phyloP scores from a whole-genome alignment of 2,113 vertebrate genomes.

The Spermophilus dauricus region DNA sequence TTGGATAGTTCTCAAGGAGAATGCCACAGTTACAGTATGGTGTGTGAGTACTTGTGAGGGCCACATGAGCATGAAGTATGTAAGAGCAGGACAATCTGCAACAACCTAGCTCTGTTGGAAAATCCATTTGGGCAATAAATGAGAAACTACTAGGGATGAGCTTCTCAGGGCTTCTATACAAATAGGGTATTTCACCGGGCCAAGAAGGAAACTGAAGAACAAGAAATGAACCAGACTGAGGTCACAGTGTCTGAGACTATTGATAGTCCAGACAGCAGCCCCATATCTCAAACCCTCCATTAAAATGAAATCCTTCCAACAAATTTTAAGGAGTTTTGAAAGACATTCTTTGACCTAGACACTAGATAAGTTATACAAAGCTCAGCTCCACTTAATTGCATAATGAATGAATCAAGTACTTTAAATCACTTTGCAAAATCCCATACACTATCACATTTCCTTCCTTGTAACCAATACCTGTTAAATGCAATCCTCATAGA shows the following conservation, averaged over 20 bases:
- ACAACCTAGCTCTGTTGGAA: background rate
- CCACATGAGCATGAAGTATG: background rate
- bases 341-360: constrained; percentile 81
- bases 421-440: constrained; percentile 81
- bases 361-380: constrained; percentile 73
- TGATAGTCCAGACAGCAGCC: constrained; percentile 33
- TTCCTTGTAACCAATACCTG: constrained; percentile 79
- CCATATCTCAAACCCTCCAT: constrained; percentile 10
- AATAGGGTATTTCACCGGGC: constrained; percentile 26
- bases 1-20: background rate
- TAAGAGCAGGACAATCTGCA: background rate
- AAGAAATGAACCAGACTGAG: constrained; percentile 40
- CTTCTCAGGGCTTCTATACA: constrained; percentile 8
- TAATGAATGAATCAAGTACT: constrained; percentile 80
- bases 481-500: constrained; percentile 76
- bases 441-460: constrained; percentile 76
- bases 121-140: background rate
- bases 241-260: constrained; percentile 44
- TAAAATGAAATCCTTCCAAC: constrained; percentile 65
- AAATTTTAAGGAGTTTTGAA: constrained; percentile 74
- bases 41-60: background rate
- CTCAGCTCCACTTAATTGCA: constrained; percentile 74
- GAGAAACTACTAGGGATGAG: background rate
- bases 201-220: constrained; percentile 44
- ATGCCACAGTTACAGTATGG: background rate